phyloP scores from a whole-genome alignment of 2,888 invertebrate genomes.

The Norana najaformis region DNA sequence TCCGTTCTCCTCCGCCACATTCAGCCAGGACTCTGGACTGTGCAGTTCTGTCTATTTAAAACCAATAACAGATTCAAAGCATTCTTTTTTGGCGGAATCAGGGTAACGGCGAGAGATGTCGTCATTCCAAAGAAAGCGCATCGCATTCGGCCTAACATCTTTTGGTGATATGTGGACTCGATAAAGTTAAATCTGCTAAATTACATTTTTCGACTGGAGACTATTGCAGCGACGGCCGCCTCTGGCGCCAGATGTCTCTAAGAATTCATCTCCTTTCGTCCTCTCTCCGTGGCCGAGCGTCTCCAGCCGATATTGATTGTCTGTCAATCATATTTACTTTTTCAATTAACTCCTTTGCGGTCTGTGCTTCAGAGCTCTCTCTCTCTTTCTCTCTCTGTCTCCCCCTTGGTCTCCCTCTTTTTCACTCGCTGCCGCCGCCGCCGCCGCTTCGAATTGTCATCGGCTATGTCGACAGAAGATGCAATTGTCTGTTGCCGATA shows the following conservation, averaged over 20 bases:
- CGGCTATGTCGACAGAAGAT: neutral
- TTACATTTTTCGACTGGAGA: neutral
- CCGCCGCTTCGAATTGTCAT: neutral
- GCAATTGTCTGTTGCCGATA: slow-evolving; percentile 6
- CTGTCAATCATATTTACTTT: slow-evolving; percentile 7
- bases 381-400: neutral
- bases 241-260: neutral
- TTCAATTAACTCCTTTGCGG: slow-evolving; percentile 1
- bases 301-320: slow-evolving; percentile 7
- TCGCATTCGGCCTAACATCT: neutral
- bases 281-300: neutral
- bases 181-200: slow-evolving; percentile 6
- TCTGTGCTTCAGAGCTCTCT: neutral
- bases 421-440: neutral
- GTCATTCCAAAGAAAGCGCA: neutral
- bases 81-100: neutral
- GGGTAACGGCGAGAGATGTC: neutral
- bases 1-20: neutral
- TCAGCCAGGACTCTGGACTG: neutral
- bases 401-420: neutral
- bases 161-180: neutral
- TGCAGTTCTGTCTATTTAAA: neutral
- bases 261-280: slow-evolving; percentile 15
- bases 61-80: neutral
- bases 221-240: neutral